Percentiles rank a stretch among this genome's conserved stretches.
Evolutionary conservation across 2,888 invertebrate species (phyloP).

Genomic region (Plebejus argus): DNA sequence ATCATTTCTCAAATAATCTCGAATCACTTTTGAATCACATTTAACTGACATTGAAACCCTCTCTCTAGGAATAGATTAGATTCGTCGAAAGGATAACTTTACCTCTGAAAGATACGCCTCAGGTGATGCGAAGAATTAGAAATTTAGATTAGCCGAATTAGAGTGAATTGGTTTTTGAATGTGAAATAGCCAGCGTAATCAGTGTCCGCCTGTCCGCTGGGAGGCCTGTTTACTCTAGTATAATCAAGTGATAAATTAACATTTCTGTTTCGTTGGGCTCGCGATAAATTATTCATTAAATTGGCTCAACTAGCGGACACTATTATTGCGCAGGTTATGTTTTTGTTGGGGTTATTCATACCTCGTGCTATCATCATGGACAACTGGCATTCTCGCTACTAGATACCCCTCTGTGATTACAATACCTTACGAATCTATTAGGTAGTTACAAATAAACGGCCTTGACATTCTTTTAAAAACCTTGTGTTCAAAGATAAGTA

Average conservation of each 20-base stretch:
- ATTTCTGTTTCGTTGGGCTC: slow-evolving; percentile 42
- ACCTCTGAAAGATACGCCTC: neutral
- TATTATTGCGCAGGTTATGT: slow-evolving; percentile 2
- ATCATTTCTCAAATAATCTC: neutral
- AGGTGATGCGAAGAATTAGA: slow-evolving; percentile 11
- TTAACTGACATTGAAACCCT: neutral
- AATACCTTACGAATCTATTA: too few relatives aligned
- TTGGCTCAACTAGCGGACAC: slow-evolving; percentile 38
- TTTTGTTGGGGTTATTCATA: neutral
- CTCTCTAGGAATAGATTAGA: neutral
- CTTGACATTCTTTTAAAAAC: too few relatives aligned
- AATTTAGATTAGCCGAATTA: slow-evolving; percentile 29
- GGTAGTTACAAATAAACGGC: too few relatives aligned
- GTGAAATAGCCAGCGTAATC: slow-evolving; percentile 26
- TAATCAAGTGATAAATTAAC: slow-evolving; percentile 45
- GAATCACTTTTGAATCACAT: neutral
- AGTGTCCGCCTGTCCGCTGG: slow-evolving; percentile 32
- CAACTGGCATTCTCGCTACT: neutral
- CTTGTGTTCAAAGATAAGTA: neutral
- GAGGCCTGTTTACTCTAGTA: slow-evolving; percentile 42
- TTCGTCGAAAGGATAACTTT: slow-evolving; percentile 5
- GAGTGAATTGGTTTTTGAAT: slow-evolving; percentile 26
- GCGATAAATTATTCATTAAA: slow-evolving; percentile 43
- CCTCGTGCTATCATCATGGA: neutral
- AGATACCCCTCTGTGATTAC: too few relatives aligned